Conservation (phyloP, 2,888 invertebrate genomes). For the Ormyrus thymus region DNA sequence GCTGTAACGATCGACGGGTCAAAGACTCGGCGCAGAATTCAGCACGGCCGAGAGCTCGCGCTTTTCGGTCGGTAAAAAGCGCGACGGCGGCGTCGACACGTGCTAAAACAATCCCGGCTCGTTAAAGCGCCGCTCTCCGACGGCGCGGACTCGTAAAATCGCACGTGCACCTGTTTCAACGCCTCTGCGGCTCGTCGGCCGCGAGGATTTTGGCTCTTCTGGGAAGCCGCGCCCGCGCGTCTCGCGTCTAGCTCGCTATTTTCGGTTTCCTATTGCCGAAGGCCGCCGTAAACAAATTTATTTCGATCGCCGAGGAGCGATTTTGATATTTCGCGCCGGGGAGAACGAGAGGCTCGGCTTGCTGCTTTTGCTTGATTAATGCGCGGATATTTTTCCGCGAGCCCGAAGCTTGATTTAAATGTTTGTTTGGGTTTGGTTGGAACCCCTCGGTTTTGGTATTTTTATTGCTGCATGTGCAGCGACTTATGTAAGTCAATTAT, state of each 20-base stretch:
- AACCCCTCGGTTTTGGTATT: too few species aligned
- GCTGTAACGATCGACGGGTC: too few species aligned
- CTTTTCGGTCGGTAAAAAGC: neutral
- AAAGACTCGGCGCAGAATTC: too few species aligned
- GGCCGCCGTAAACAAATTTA: constrained; percentile 30
- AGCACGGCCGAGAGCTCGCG: too few species aligned
- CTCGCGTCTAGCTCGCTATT: constrained; percentile 8
- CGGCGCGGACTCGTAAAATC: constrained; percentile 7
- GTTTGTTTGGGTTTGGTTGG: neutral
- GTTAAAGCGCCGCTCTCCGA: neutral
- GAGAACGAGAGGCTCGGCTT: too few species aligned
- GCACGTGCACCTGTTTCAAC: constrained; percentile 37
- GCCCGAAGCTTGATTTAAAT: neutral
- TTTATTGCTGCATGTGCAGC: too few species aligned
- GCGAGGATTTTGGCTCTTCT: constrained; percentile 19
- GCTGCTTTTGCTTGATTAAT: neutral
- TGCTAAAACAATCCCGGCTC: constrained; percentile 33
- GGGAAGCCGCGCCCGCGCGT: neutral
- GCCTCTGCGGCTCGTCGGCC: neutral
- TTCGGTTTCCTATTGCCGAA: neutral
- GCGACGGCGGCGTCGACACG: neutral
- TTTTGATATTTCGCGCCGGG: neutral
- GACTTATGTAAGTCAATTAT: too few species aligned
- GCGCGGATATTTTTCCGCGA: neutral
- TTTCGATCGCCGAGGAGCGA: neutral